Evolutionary conservation across 2,113 vertebrate genomes (phyloP).

Genomic region (Aplodontia rufa): DNA sequence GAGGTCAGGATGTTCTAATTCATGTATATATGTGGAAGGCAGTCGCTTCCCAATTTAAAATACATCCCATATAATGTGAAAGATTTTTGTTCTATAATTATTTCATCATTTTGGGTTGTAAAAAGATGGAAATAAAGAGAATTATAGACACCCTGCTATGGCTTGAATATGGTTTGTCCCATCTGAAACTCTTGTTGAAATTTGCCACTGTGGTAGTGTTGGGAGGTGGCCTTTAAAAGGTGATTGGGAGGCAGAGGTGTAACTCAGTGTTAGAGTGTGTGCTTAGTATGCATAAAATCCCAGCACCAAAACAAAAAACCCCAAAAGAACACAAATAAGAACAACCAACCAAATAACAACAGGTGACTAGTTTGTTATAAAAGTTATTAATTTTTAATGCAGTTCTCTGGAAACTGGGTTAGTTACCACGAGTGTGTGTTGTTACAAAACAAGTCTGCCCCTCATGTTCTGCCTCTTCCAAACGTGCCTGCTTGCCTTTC

Average conservation of each 20-base stretch:
- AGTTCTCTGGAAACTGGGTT: neutral
- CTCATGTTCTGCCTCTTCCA: neutral
- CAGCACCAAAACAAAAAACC: neutral
- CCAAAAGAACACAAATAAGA: no score
- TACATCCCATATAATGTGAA: neutral
- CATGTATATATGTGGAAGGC: no score
- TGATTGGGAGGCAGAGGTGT: neutral
- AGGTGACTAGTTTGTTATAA: neutral
- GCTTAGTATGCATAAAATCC: neutral
- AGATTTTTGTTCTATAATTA: neutral
- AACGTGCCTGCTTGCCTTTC: neutral
- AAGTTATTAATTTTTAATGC: neutral
- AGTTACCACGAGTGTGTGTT: neutral
- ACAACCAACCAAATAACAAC: neutral
- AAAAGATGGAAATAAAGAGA: neutral
- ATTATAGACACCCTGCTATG: neutral
- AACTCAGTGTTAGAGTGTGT: neutral
- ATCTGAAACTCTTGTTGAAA: neutral
- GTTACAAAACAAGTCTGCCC: neutral
- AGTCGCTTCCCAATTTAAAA: neutral
- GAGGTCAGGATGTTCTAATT: neutral
- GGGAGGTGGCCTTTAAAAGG: neutral
- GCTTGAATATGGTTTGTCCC: neutral
- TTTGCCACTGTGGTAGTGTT: neutral
- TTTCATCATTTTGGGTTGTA: neutral